Conservation (phyloP, 2,797 vertebrate species). For the Coilia nasus region DNA sequence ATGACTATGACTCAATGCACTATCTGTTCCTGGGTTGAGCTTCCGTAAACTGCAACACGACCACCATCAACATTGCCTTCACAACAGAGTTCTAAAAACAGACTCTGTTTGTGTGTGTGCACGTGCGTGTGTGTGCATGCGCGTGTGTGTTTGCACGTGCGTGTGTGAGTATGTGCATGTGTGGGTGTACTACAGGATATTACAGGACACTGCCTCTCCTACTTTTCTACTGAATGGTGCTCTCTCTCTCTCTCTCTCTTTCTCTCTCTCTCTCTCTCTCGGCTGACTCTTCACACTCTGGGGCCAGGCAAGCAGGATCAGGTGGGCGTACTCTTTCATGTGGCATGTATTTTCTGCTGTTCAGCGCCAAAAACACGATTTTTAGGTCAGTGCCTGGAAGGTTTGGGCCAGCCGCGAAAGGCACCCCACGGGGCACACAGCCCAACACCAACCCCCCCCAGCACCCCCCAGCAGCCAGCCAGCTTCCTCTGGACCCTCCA, state of each 20-base stretch:
- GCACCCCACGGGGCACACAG: neutral
- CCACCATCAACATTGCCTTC: neutral
- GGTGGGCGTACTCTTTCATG: constrained; percentile 44
- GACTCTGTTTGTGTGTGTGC: neutral
- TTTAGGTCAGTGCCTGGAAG: constrained; percentile 49
- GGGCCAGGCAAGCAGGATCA: constrained; percentile 40
- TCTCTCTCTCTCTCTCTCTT: constrained; percentile 19
- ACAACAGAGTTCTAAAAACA: constrained; percentile 18
- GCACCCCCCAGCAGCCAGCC: neutral
- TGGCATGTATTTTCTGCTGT: constrained; percentile 51
- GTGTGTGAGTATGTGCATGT: constrained; percentile 35
- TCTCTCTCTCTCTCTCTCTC: neutral
- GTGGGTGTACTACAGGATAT: constrained; percentile 27
- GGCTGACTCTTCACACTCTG: neutral
- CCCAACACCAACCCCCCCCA: neutral
- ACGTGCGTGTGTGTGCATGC: constrained; percentile 18
- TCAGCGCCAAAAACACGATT: constrained; percentile 45
- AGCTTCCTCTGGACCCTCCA: constrained; percentile 41
- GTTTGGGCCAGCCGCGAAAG: constrained; percentile 21
- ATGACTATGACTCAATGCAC: too few species aligned
- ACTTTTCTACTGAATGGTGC: constrained; percentile 8
- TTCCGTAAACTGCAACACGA: neutral
- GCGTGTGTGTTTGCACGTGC: constrained; percentile 20
- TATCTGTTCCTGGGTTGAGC: too few species aligned
- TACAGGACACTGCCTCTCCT: constrained; percentile 6